Evolutionary conservation across 2,113 vertebrate species (phyloP), one percentile per base, ranked within the genome.

Genomic region (Saccopteryx leptura): DNA sequence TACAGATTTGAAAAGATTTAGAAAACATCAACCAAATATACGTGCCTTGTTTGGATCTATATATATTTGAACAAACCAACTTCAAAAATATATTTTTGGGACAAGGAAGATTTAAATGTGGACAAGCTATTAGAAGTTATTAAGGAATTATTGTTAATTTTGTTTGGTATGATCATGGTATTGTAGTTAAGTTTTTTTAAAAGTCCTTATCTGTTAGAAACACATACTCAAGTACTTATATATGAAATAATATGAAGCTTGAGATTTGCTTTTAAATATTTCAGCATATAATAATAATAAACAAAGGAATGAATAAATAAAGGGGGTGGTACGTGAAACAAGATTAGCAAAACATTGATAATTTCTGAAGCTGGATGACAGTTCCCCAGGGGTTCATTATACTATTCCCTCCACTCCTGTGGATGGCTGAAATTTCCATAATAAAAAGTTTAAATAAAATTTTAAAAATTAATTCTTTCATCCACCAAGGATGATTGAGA

Each of bases 401-500:
- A 79, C 14, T 71, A 6, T 48, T 81, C 56, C 83, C 76, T 88
- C 81, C 68, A 48, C 33, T 23, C 14, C 68, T 66, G 2, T 87
- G 33, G 52, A 72, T 56, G 50, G 52, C 9, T 91, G 26, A 56
- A 87, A 93, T 39, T 39, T 91, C n/a, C 61, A 76, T 88, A 80
- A 90, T 52, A 61, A 88, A 94, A 90, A 93, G 46, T 83, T 93
- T 91, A 97, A 96, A 92, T 81, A 80, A 56, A 75, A 71, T 58
- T 6, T 60, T 71, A 63, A 46, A 82, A 56, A 89, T n/a, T 68
- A 95, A 92, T 95, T 78, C 93, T 65, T 63, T 71, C 66, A 88
- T 28, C 24, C 10, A 39, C n/a, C 79, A 19, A 95, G 39, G 11
- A 93, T 81, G 60, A 46, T 10, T 75, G 50, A 58, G 72, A 66